Conservation (phyloP, 1,140 invertebrate species). For the Philopotamus ludificatus region DNA sequence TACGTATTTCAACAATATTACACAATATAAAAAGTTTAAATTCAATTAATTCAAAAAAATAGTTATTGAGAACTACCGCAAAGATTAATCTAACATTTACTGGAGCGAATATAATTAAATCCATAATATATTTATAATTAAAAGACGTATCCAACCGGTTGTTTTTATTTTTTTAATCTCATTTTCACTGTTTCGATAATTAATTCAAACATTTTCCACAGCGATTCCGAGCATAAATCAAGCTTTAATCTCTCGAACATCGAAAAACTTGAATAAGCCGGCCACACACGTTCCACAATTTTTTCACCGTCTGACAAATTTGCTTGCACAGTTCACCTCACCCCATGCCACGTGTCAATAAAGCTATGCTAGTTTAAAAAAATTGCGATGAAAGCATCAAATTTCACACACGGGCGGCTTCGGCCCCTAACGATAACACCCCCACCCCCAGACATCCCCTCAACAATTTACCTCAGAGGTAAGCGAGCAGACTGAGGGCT, state of each 20-base stretch:
- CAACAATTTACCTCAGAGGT: conserved; percentile 21
- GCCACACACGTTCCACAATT: neutral
- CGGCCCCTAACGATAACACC: neutral
- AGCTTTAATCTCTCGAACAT: neutral
- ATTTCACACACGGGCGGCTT: conserved; percentile 16
- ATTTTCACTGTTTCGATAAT: no score
- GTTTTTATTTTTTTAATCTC: no score
- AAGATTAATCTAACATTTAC: no score
- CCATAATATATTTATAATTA: no score
- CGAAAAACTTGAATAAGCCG: neutral
- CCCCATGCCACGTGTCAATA: no score
- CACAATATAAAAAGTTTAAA: no score
- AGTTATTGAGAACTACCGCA: no score
- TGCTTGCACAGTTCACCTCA: neutral
- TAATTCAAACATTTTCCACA: no score
- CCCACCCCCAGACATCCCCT: neutral
- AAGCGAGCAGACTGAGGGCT: conserved; percentile 16
- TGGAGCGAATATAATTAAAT: no score
- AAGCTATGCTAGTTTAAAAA: neutral
- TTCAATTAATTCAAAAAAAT: no score
- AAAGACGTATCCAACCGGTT: no score
- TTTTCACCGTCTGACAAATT: neutral
- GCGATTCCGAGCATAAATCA: neutral
- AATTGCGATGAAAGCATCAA: conserved; percentile 19
- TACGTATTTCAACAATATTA: no score